phyloP scores from a whole-genome alignment of 2,888 invertebrate genomes.

The Ormyrus rosae region DNA sequence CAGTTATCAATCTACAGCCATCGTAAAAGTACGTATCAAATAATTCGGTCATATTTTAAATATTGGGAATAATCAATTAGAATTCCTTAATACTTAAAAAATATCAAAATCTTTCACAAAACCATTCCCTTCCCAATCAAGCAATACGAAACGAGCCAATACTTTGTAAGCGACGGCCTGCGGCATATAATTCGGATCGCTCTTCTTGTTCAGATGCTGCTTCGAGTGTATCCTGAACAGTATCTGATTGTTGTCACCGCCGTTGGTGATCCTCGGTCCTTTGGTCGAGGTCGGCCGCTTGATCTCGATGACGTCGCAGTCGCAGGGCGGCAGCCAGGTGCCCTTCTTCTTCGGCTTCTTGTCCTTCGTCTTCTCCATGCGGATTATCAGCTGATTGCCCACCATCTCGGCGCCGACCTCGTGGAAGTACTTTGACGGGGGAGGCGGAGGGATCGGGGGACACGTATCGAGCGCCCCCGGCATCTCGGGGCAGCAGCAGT shows the following conservation, averaged over 20 bases:
- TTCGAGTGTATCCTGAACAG: slow-evolving; percentile 68
- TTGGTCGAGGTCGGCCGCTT: slow-evolving; percentile 65
- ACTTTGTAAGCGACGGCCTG: slow-evolving; percentile 67
- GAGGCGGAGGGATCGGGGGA: slow-evolving; percentile 8
- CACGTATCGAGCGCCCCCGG: neutral
- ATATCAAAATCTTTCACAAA: too few species aligned
- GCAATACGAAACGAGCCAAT: neutral
- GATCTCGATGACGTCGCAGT: slow-evolving; percentile 69
- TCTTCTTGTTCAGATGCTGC: slow-evolving; percentile 57
- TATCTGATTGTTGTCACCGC: slow-evolving; percentile 67
- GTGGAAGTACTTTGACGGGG: slow-evolving; percentile 76
- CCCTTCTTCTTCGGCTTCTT: slow-evolving; percentile 63
- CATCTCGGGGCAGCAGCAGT: slow-evolving; percentile 40
- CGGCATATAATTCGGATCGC: slow-evolving; percentile 60
- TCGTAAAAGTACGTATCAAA: too few species aligned
- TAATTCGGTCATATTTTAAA: too few species aligned
- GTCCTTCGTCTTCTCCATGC: slow-evolving; percentile 79
- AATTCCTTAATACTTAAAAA: too few species aligned
- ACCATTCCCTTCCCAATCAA: too few species aligned
- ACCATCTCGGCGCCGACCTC: slow-evolving; percentile 83
- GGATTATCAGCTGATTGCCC: slow-evolving; percentile 81
- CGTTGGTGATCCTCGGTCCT: slow-evolving; percentile 69
- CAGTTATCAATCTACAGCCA: too few species aligned
- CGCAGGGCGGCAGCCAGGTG: slow-evolving; percentile 70
- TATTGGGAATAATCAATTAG: too few species aligned